A percentile compares a stretch with the other conserved stretches of the same genome.
Evolutionary conservation across 2,888 invertebrate genomes (phyloP).

Genomic region (Dione vanillae): DNA sequence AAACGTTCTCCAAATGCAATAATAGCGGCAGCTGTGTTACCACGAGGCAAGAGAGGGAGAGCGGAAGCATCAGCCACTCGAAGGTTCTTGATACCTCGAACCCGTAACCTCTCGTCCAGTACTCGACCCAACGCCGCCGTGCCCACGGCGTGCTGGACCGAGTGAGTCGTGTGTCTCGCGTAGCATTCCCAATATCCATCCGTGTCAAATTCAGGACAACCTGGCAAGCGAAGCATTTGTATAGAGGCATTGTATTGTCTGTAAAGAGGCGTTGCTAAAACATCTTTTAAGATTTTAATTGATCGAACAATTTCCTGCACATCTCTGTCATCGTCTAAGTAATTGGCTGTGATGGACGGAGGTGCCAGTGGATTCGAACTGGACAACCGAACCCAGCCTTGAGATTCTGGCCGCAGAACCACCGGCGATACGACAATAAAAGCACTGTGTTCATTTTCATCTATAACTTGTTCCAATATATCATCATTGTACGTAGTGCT

Average conservation of each 20-base stretch:
- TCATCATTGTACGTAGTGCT: conserved; percentile 48
- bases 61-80: conserved; percentile 62
- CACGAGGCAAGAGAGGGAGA: conserved; percentile 57
- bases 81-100: conserved; percentile 57
- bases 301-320: conserved; percentile 56
- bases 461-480: conserved; percentile 53
- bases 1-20: conserved; percentile 65
- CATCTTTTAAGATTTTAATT: conserved; percentile 57
- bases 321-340: conserved; percentile 58
- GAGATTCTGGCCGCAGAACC: conserved; percentile 59
- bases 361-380: conserved; percentile 53
- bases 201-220: conserved; percentile 52
- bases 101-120: conserved; percentile 59
- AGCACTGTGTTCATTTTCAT: conserved; percentile 52
- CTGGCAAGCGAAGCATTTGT: conserved; percentile 52
- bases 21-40: conserved; percentile 61
- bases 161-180: conserved; percentile 61
- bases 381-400: conserved; percentile 58
- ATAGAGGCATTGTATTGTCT: conserved; percentile 53
- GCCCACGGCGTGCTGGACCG: conserved; percentile 62
- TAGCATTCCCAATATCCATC: conserved; percentile 66
- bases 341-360: conserved; percentile 63
- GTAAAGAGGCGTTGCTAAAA: conserved; percentile 51
- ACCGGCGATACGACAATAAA: conserved; percentile 56
- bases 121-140: conserved; percentile 60